These are phyloP conservation scores for Spodoptera litura DNA, from an alignment of 1,140 invertebrate species.

Conservation along the genomic window DNA sequence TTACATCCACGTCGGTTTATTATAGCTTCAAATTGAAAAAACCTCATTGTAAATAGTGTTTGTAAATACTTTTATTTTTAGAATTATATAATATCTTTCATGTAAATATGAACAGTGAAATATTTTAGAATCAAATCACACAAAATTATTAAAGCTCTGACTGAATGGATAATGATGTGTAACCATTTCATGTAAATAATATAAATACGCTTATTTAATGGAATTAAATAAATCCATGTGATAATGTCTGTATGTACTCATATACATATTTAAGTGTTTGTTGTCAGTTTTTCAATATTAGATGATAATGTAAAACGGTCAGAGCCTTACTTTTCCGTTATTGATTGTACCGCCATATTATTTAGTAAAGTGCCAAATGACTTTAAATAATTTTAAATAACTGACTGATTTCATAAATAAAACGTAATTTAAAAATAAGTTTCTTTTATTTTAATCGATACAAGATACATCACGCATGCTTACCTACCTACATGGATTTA, in stretches of 20 bases:
- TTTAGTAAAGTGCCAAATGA: slow-evolving; percentile 85
- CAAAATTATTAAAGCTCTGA: slow-evolving; percentile 39
- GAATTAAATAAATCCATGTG: slow-evolving; percentile 30
- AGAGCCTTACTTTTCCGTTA: slow-evolving; percentile 54
- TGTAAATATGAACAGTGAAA: slow-evolving; percentile 39
- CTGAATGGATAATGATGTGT: slow-evolving; percentile 21
- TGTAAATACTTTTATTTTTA: slow-evolving; percentile 37
- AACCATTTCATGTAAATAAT: slow-evolving; percentile 28
- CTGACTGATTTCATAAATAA: slow-evolving; percentile 83
- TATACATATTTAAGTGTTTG: background rate
- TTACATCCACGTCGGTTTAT: background rate
- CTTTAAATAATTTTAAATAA: slow-evolving; percentile 83
- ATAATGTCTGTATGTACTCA: slow-evolving; percentile 34
- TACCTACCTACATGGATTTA: no score
- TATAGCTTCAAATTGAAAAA: slow-evolving; percentile 17
- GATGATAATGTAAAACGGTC: slow-evolving; percentile 39
- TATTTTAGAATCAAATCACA: slow-evolving; percentile 34
- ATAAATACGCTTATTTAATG: slow-evolving; percentile 45
- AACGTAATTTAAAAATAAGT: slow-evolving; percentile 60
- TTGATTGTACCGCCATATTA: slow-evolving; percentile 77
- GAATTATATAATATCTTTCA: slow-evolving; percentile 3
- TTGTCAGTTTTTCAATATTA: slow-evolving; percentile 16
- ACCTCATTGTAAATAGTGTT: slow-evolving; percentile 36
- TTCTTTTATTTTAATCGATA: slow-evolving; percentile 51
- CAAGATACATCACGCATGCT: background rate